Evolutionary conservation across 2,797 vertebrate genomes (phyloP).

Genomic region (Chloroceryle inda): DNA sequence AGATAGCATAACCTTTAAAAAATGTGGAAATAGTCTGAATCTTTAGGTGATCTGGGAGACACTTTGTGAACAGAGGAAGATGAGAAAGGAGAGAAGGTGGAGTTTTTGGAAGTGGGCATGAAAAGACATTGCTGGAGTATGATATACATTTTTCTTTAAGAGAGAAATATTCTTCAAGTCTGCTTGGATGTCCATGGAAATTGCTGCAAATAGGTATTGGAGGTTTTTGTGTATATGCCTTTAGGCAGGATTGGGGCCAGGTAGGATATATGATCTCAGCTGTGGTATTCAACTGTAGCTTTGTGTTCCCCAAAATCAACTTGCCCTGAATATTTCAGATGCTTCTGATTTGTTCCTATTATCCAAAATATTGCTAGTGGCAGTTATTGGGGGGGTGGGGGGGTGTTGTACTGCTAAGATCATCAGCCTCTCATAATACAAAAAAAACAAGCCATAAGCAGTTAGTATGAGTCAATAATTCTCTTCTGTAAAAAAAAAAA

Average conservation of each 20-base stretch:
- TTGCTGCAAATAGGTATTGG: not conserved
- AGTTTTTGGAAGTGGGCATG: not conserved
- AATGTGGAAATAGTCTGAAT: not conserved
- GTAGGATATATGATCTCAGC: slow-evolving; percentile 18
- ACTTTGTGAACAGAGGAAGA: not conserved
- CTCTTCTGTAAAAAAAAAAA: not conserved
- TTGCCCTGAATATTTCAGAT: slow-evolving; percentile 62
- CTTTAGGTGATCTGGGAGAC: not conserved
- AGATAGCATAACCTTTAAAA: not conserved
- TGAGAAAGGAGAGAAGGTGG: not conserved
- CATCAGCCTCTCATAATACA: not conserved
- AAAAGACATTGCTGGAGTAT: not conserved
- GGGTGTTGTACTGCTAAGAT: not conserved
- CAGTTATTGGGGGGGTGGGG: not conserved
- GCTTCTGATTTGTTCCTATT: slow-evolving; percentile 24
- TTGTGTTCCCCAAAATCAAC: not conserved
- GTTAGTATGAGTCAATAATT: not conserved
- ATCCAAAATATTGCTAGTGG: not conserved
- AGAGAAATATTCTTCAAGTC: not conserved
- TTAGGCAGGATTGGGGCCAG: not conserved
- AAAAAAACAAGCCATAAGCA: slow-evolving; percentile 24
- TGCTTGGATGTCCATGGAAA: not conserved
- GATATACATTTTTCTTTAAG: not conserved
- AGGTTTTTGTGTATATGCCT: not conserved
- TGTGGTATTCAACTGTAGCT: slow-evolving; percentile 24